These are phyloP conservation scores for Cettia cetti DNA, from an alignment of 2,113 vertebrate species.

Conservation along the genomic window DNA sequence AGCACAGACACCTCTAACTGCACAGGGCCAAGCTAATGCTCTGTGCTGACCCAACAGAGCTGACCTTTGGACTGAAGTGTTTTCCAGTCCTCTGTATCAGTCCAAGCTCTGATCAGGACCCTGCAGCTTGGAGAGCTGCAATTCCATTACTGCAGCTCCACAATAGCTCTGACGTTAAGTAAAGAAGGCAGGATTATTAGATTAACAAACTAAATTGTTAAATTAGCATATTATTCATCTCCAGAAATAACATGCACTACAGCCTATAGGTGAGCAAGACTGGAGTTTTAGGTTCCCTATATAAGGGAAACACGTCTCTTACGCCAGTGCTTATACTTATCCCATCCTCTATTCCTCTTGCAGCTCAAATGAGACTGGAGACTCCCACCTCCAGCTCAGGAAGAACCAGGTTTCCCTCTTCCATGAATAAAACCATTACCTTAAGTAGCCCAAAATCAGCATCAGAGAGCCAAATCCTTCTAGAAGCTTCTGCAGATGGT, in stretches of 20 bases:
- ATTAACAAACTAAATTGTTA: slow-evolving; percentile 28
- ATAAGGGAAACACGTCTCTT: not conserved
- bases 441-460: not conserved
- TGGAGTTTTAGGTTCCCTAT: not conserved
- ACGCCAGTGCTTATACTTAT: not conserved
- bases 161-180: not conserved
- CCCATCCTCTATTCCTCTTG: not conserved
- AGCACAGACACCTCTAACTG: not conserved
- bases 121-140: not conserved
- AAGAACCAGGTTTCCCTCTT: not conserved
- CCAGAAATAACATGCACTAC: not conserved
- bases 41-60: not conserved
- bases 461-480: not conserved
- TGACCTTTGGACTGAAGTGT: not conserved
- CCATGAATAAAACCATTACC: not conserved
- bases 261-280: not conserved
- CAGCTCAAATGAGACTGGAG: not conserved
- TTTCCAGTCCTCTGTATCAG: slow-evolving; percentile 4
- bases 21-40: not conserved
- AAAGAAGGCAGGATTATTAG: slow-evolving; percentile 34
- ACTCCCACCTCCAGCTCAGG: not conserved
- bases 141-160: slow-evolving; percentile 33
- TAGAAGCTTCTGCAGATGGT: not conserved
- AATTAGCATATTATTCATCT: slow-evolving; percentile 27
- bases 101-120: not conserved